These are phyloP conservation scores for Melieria crassipennis DNA, from an alignment of 2,888 invertebrate genomes.

Conservation along the genomic window DNA sequence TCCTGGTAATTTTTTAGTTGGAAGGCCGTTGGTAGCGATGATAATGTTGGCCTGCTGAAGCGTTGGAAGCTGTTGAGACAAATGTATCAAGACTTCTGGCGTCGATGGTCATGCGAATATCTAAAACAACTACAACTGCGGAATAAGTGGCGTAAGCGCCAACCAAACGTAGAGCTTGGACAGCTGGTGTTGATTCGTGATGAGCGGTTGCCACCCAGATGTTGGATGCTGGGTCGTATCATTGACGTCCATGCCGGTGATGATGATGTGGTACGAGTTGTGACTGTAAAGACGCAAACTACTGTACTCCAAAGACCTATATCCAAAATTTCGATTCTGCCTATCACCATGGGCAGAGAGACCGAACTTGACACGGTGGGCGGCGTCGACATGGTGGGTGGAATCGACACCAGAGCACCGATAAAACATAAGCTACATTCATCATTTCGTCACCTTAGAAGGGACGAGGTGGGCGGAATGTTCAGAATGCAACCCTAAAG, in stretches of 20 bases:
- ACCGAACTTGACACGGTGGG: not conserved
- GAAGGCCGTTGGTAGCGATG: too few relatives aligned
- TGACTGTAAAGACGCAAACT: constrained; percentile 8
- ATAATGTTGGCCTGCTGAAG: too few relatives aligned
- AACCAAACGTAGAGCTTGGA: constrained; percentile 18
- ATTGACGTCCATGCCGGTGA: constrained; percentile 10
- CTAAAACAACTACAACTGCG: constrained; percentile 24
- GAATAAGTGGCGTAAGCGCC: constrained; percentile 19
- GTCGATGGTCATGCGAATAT: constrained; percentile 35
- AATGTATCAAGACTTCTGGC: constrained; percentile 28
- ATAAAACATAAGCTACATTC: too few relatives aligned
- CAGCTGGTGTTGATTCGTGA: constrained; percentile 27
- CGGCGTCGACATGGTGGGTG: constrained; percentile 1
- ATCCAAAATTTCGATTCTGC: not conserved
- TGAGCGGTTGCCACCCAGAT: constrained; percentile 25
- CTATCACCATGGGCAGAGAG: not conserved
- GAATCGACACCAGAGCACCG: not conserved
- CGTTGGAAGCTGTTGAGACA: constrained; percentile 9
- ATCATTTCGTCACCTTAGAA: not conserved
- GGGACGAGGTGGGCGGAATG: constrained; percentile 22
- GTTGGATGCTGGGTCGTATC: constrained; percentile 23
- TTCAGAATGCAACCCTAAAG: not conserved
- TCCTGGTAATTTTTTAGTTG: too few relatives aligned
- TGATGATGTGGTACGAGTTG: constrained; percentile 5
- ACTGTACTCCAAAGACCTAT: constrained; percentile 7